Conservation (phyloP, 2,888 invertebrate genomes). For the Apotomis turbidana region DNA sequence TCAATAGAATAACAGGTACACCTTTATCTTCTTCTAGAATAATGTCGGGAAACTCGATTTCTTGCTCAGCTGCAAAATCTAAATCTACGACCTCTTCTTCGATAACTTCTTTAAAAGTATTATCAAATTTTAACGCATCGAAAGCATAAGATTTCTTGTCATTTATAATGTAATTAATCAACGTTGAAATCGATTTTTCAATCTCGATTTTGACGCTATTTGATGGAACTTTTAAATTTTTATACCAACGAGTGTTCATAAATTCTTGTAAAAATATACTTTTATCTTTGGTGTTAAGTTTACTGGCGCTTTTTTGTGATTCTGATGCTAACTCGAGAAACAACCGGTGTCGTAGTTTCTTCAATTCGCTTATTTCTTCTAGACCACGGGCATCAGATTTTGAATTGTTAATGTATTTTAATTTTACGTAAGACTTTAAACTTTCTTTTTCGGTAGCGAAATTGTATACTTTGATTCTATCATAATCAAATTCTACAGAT, state of each 20-base stretch:
- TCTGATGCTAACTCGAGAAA: conserved; percentile 45
- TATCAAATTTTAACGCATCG: conserved; percentile 55
- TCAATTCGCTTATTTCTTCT: conserved; percentile 53
- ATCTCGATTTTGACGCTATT: conserved; percentile 48
- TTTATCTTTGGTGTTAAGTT: conserved; percentile 50
- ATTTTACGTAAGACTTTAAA: conserved; percentile 55
- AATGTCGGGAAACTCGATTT: conserved; percentile 60
- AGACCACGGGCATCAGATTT: conserved; percentile 47
- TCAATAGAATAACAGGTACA: conserved; percentile 57
- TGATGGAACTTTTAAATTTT: conserved; percentile 41
- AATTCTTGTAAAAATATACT: conserved; percentile 49
- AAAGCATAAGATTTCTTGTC: conserved; percentile 57
- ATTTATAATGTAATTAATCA: conserved; percentile 58
- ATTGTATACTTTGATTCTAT: conserved; percentile 50
- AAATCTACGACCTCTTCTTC: conserved; percentile 53
- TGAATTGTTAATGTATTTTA: conserved; percentile 51
- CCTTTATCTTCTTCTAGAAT: conserved; percentile 58
- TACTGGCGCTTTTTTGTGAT: conserved; percentile 12
- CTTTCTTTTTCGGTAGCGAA: conserved; percentile 51
- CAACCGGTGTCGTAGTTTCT: conserved; percentile 49
- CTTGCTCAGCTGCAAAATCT: conserved; percentile 52
- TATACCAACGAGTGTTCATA: conserved; percentile 50
- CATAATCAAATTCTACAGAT: conserved; percentile 54
- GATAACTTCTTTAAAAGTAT: conserved; percentile 44
- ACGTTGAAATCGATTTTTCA: conserved; percentile 54